These are phyloP conservation scores for Tenthredo mesomela DNA, from an alignment of 2,888 invertebrate genomes.

Conservation along the genomic window DNA sequence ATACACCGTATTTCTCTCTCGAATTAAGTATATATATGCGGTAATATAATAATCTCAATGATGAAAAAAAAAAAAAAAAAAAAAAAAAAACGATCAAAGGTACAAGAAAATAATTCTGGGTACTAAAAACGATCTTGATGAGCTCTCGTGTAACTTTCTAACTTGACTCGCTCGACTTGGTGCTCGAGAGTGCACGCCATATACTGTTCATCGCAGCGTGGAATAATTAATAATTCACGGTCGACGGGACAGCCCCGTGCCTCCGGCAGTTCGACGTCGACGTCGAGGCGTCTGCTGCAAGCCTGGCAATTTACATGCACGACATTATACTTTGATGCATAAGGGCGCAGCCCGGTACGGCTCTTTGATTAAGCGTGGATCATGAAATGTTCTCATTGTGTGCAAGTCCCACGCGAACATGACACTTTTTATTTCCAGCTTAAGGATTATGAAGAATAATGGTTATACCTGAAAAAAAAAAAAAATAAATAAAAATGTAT, in stretches of 20 bases:
- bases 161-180: neutral
- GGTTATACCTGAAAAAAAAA: neutral
- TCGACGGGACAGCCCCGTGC: slow-evolving; percentile 20
- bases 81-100: neutral
- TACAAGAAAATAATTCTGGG: neutral
- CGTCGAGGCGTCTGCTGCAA: slow-evolving; percentile 13
- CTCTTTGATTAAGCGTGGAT: slow-evolving; percentile 15
- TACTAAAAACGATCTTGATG: neutral
- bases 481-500: neutral
- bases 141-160: slow-evolving; percentile 16
- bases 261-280: slow-evolving; percentile 1
- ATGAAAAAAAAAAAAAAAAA: too few species aligned
- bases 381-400: neutral
- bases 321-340: neutral
- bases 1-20: slow-evolving; percentile 16
- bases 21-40: neutral
- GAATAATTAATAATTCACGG: slow-evolving; percentile 52
- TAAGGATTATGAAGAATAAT: neutral
- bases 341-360: neutral
- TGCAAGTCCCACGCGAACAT: neutral
- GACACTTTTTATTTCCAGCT: neutral
- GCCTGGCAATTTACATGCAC: slow-evolving; percentile 13
- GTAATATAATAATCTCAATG: too few species aligned
- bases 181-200: neutral
- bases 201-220: slow-evolving; percentile 14